Percentiles rank a stretch among this genome's conserved stretches.
Evolutionary conservation across 1,140 invertebrate genomes (phyloP).

Genomic region (Formica selysi): DNA sequence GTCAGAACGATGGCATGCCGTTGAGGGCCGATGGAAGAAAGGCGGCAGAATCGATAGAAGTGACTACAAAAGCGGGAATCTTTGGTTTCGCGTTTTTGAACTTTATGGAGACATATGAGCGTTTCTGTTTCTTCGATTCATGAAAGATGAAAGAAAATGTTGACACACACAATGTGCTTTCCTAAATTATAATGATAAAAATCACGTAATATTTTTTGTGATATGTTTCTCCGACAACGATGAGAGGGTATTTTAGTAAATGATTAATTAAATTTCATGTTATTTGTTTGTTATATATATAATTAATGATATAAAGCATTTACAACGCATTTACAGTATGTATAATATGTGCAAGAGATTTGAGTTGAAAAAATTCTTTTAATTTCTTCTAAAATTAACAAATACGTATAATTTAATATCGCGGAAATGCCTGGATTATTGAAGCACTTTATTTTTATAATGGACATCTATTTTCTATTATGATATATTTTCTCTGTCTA

Average conservation of each 20-base stretch:
- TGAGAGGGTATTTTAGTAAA: neutral
- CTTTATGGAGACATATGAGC: slow-evolving; percentile 44
- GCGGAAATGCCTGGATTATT: neutral
- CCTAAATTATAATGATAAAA: slow-evolving; percentile 20
- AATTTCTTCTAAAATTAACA: neutral
- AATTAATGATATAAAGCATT: neutral
- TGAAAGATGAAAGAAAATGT: neutral
- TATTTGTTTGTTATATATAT: neutral
- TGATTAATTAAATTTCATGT: neutral
- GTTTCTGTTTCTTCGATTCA: slow-evolving; percentile 5
- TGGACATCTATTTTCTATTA: neutral
- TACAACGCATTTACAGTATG: neutral
- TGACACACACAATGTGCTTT: slow-evolving; percentile 1
- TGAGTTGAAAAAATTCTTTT: neutral
- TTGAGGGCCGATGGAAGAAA: slow-evolving; percentile 5
- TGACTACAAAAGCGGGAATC: slow-evolving; percentile 36
- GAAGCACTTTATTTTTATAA: slow-evolving; percentile 3
- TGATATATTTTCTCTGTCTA: neutral
- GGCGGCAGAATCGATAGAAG: slow-evolving; percentile 25
- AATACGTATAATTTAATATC: neutral
- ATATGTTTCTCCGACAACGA: neutral
- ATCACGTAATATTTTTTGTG: neutral
- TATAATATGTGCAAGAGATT: neutral
- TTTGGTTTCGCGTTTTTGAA: slow-evolving; percentile 36
- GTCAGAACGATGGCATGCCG: slow-evolving; percentile 49